A percentile compares a stretch with the other conserved stretches of the same genome.
phyloP scores from a whole-genome alignment of 30 jellyfish, hydroid and myxozoan species.

The Turritopsis dohrnii region DNA sequence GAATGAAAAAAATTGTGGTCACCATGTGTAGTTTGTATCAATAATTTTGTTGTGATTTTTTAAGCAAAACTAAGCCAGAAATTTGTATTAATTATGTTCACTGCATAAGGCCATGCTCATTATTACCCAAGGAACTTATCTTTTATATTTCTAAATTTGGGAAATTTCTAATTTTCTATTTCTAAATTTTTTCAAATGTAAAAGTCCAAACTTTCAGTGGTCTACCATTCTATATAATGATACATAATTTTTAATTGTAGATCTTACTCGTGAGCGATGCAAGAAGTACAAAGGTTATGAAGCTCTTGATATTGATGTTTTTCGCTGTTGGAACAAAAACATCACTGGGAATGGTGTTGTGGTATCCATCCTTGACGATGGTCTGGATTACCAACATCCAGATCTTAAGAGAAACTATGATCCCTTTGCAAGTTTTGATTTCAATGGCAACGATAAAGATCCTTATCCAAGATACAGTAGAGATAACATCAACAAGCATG shows the following conservation, averaged over 20 bases:
- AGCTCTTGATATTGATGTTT: constrained; percentile 75
- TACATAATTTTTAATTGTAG: not conserved
- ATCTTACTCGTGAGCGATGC: constrained; percentile 35
- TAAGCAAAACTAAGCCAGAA: no score
- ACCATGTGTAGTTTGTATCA: no score
- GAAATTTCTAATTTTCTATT: no score
- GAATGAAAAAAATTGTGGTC: no score
- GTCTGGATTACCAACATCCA: constrained; percentile 85
- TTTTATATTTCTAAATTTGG: no score
- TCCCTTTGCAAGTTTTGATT: constrained; percentile 82
- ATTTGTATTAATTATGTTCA: no score
- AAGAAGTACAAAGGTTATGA: constrained; percentile 22
- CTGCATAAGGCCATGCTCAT: no score
- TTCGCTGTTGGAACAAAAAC: constrained; percentile 70
- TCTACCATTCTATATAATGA: constrained; percentile 16
- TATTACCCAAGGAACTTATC: no score
- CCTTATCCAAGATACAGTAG: constrained; percentile 77
- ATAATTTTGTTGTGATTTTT: no score
- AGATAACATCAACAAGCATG: constrained; percentile 89
- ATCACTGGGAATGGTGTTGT: constrained; percentile 95
- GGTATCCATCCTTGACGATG: constrained; percentile 93
- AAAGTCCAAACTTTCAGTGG: no score
- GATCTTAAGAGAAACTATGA: constrained; percentile 80
- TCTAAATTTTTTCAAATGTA: no score
- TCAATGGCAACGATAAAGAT: constrained; percentile 68